These are phyloP conservation scores for Malurus splendens DNA, from an alignment of 2,797 vertebrate genomes.

Conservation along the genomic window DNA sequence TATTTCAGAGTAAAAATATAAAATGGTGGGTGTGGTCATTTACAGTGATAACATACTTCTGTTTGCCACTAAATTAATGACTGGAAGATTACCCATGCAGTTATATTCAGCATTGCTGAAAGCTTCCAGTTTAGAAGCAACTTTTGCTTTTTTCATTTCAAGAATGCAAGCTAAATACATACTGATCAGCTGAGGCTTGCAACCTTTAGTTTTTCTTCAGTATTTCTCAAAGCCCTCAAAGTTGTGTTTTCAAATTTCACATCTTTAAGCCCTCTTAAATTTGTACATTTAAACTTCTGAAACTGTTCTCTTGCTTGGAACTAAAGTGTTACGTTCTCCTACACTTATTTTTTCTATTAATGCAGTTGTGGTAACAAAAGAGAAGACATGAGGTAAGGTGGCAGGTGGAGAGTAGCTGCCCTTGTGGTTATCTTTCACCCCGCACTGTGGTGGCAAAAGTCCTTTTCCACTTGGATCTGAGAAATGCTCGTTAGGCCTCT, in stretches of 20 bases:
- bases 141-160: background rate
- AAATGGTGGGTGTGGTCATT: background rate
- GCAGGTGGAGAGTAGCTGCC: background rate
- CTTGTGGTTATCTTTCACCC: background rate
- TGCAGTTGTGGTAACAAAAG: accelerated
- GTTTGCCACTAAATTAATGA: background rate
- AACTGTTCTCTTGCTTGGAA: background rate
- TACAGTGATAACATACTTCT: background rate
- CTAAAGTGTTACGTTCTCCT: background rate
- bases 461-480: accelerated
- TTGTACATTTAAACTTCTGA: background rate
- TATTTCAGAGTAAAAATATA: background rate
- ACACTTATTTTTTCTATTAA: background rate
- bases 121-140: background rate
- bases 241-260: background rate
- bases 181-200: background rate
- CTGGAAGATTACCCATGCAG: background rate
- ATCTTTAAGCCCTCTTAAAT: background rate
- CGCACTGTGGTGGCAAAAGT: no score
- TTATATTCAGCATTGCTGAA: background rate
- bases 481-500: background rate
- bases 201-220: background rate
- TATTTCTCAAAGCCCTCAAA: background rate
- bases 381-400: accelerated
- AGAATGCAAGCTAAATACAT: background rate